Percentiles rank a stretch among this genome's conserved stretches.
Conservation (phyloP, 2,113 vertebrate genomes). For the Mobula hypostoma region DNA sequence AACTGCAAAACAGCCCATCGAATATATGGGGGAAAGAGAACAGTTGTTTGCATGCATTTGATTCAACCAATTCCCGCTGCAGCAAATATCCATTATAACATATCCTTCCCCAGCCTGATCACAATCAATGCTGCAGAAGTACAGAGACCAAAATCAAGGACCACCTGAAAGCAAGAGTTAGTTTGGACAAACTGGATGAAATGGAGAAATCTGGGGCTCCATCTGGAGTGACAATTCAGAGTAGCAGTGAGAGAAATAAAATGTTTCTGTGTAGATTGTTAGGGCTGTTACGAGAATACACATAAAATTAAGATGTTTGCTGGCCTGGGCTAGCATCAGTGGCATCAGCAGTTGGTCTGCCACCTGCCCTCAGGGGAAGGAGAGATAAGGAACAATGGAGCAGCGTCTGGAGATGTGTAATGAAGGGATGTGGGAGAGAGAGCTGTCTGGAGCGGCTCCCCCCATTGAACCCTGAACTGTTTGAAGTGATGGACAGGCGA, state of each 20-base stretch:
- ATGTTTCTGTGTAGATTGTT: neutral
- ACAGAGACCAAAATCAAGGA: neutral
- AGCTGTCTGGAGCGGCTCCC: no score
- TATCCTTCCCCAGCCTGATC: neutral
- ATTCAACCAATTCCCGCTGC: neutral
- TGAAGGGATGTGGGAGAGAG: no score
- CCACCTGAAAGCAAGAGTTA: neutral
- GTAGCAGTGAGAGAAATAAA: no score
- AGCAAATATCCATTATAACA: neutral
- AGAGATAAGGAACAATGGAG: no score
- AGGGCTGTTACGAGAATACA: no score
- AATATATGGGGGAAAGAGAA: neutral
- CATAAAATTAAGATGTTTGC: no score
- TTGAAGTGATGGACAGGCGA: no score
- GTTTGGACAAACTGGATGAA: neutral
- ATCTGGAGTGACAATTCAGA: neutral
- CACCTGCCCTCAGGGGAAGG: no score
- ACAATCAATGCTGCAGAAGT: neutral
- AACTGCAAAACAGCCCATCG: neutral
- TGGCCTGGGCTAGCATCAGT: no score
- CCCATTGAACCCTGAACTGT: no score
- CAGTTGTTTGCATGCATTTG: neutral
- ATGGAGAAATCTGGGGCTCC: neutral
- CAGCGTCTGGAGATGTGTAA: no score
- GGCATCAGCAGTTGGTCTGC: no score